Percentiles rank a stretch among this genome's conserved stretches.
These are phyloP conservation scores for Andricus curvator DNA, from an alignment of 2,888 invertebrate genomes.

Conservation along the genomic window DNA sequence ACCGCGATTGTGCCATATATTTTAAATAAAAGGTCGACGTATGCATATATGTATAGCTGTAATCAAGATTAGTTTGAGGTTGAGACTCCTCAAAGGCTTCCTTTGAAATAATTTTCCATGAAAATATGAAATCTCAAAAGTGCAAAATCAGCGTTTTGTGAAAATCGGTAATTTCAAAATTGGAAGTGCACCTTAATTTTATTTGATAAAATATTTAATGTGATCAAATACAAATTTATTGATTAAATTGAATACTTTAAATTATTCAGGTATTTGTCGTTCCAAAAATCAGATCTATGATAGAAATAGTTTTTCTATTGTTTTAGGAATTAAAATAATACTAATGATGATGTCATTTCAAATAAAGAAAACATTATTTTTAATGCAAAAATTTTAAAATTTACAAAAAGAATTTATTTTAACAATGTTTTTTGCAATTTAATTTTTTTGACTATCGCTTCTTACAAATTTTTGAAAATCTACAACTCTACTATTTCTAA, in stretches of 20 bases:
- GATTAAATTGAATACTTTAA: not conserved
- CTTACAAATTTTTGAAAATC: too few relatives aligned
- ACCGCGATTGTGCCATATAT: not conserved
- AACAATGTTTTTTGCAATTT: too few relatives aligned
- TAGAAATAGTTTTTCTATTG: too few relatives aligned
- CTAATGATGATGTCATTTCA: too few relatives aligned
- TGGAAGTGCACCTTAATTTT: not conserved
- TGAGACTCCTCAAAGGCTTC: slow-evolving; percentile 3
- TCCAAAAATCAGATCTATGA: too few relatives aligned
- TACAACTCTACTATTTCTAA: too few relatives aligned
- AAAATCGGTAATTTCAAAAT: not conserved
- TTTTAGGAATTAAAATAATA: too few relatives aligned
- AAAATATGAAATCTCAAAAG: not conserved
- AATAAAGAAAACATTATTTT: too few relatives aligned
- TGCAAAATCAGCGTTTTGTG: not conserved
- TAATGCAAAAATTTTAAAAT: too few relatives aligned
- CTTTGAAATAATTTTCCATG: slow-evolving; percentile 11
- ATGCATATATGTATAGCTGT: not conserved
- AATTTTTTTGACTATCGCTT: too few relatives aligned
- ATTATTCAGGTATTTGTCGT: too few relatives aligned
- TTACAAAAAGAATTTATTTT: too few relatives aligned
- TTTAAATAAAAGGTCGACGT: not conserved
- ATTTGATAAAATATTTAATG: not conserved
- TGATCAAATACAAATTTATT: not conserved
- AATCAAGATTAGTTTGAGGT: not conserved